Conservation (phyloP, 1,140 invertebrate species). For the Drosophila chauvacae region DNA sequence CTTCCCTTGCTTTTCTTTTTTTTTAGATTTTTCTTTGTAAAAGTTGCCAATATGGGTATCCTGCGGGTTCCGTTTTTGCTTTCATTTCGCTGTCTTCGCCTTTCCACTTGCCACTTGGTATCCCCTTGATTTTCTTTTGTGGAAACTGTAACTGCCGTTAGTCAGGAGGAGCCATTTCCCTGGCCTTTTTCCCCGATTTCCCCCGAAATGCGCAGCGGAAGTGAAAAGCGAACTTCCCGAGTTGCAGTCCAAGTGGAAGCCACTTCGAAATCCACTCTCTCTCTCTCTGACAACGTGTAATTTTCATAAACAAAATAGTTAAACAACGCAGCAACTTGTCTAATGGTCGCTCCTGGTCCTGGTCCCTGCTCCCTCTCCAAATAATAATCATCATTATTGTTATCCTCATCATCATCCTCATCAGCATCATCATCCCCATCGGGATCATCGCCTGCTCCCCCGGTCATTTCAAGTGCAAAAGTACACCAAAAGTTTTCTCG, state of each 20-base stretch:
- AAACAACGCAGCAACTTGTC: slow-evolving; percentile 54
- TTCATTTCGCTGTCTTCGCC: slow-evolving; percentile 41
- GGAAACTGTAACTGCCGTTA: slow-evolving; percentile 74
- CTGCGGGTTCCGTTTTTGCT: slow-evolving; percentile 55
- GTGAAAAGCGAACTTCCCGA: slow-evolving; percentile 18
- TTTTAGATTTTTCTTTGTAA: slow-evolving; percentile 5
- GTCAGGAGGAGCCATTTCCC: slow-evolving; percentile 52
- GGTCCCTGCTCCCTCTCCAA: neutral
- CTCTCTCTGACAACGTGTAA: slow-evolving; percentile 31
- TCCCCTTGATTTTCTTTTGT: slow-evolving; percentile 24
- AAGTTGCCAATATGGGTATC: slow-evolving; percentile 58
- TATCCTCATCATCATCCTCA: neutral
- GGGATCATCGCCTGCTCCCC: slow-evolving; percentile 3
- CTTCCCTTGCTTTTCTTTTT: neutral
- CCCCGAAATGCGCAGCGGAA: slow-evolving; percentile 32
- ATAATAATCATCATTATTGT: slow-evolving; percentile 7
- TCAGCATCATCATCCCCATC: neutral
- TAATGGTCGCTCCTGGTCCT: slow-evolving; percentile 32
- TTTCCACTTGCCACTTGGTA: slow-evolving; percentile 2
- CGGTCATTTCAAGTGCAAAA: slow-evolving; percentile 63
- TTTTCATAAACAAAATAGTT: slow-evolving; percentile 77
- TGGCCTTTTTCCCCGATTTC: slow-evolving; percentile 13
- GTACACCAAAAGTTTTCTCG: slow-evolving; percentile 39
- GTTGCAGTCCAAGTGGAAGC: slow-evolving; percentile 25
- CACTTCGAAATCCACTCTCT: slow-evolving; percentile 16